Percentiles rank a stretch among this genome's conserved stretches.
Evolutionary conservation across 2,888 invertebrate genomes (phyloP).

Genomic region (Eilema caniola): DNA sequence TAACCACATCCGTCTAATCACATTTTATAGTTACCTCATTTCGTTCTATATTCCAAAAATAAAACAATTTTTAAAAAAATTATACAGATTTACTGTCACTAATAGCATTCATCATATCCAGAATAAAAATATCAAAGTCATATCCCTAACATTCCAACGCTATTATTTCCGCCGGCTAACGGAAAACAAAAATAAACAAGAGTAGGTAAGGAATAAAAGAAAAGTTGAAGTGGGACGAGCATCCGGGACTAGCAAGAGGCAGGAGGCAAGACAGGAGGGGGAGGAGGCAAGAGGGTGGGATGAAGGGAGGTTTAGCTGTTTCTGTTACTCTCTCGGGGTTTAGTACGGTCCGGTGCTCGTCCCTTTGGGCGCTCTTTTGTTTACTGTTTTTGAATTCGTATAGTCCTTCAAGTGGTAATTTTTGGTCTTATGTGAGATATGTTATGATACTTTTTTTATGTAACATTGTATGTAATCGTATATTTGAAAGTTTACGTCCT

Average conservation of each 20-base stretch:
- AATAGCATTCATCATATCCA: not conserved
- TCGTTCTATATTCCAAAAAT: not conserved
- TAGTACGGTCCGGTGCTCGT: conserved; percentile 59
- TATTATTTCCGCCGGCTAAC: conserved; percentile 83
- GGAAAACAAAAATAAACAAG: conserved; percentile 86
- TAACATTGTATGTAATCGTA: not conserved
- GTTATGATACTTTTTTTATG: not conserved
- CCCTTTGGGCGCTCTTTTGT: conserved; percentile 73
- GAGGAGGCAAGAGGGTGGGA: conserved; percentile 33
- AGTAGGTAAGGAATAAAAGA: conserved; percentile 84
- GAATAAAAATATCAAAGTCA: conserved; percentile 24
- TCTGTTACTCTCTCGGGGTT: conserved; percentile 61
- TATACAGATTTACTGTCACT: not conserved
- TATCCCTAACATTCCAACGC: conserved; percentile 69
- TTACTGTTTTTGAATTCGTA: conserved; percentile 75
- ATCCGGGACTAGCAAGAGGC: conserved; percentile 62
- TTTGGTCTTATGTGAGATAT: conserved; percentile 30
- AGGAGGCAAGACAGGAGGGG: conserved; percentile 51
- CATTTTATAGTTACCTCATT: not conserved
- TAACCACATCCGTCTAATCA: not conserved
- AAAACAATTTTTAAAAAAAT: no score
- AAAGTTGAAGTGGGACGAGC: conserved; percentile 83
- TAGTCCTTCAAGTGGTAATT: conserved; percentile 58
- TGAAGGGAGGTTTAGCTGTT: conserved; percentile 55
- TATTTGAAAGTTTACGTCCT: not conserved